phyloP scores from a whole-genome alignment of 2,888 invertebrate genomes.

The Sepiola atlantica region DNA sequence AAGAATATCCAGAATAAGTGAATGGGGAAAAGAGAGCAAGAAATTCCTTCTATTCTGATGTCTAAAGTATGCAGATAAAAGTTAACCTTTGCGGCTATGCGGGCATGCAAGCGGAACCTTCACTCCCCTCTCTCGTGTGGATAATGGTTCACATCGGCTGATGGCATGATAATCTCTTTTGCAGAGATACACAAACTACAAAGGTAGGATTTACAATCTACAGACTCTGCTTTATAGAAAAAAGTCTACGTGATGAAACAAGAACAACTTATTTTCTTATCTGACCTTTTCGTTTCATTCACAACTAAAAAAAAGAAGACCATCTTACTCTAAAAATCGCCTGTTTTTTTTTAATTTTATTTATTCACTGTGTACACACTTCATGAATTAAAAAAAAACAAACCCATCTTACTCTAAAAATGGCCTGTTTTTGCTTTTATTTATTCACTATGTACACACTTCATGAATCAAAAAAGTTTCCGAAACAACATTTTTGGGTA shows the following conservation, averaged over 20 bases:
- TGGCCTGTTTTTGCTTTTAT: not conserved
- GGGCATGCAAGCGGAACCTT: too few relatives aligned
- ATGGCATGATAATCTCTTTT: not conserved
- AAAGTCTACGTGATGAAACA: not conserved
- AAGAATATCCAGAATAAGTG: not conserved
- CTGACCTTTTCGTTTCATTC: not conserved
- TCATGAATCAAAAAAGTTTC: not conserved
- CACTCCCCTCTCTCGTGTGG: not conserved
- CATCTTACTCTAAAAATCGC: not conserved
- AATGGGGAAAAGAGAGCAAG: not conserved
- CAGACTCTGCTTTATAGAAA: not conserved
- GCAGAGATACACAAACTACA: not conserved
- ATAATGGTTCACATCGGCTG: not conserved
- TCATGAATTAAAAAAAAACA: too few relatives aligned
- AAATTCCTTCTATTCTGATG: not conserved
- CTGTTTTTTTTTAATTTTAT: not conserved
- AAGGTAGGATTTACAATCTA: not conserved
- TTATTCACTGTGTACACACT: not conserved
- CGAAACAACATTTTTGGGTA: too few relatives aligned
- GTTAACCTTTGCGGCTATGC: not conserved
- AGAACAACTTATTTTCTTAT: not conserved
- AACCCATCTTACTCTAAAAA: not conserved
- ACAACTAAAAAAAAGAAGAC: not conserved
- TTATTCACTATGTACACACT: not conserved
- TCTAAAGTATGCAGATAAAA: slow-evolving; percentile 8